Conservation (phyloP, 2,113 vertebrate genomes). For the Eudyptes chrysolophus region DNA sequence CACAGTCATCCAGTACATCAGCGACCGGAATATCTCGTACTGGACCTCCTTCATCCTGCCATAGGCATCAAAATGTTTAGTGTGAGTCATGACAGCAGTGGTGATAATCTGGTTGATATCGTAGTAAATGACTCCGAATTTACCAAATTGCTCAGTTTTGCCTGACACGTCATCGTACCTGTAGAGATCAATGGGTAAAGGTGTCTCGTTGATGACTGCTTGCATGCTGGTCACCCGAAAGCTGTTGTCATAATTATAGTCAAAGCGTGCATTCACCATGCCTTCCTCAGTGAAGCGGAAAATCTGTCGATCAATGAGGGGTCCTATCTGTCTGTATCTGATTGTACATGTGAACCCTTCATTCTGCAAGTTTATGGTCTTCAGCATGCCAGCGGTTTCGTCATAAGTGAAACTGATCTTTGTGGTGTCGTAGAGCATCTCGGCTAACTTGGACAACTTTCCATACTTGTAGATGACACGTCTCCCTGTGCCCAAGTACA, state of each 20-base stretch:
- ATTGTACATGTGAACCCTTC: slow-evolving; percentile 97
- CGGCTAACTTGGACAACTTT: slow-evolving; percentile 89
- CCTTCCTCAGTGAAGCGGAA: slow-evolving; percentile 98
- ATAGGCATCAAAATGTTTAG: slow-evolving; percentile 96
- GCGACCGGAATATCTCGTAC: slow-evolving; percentile 96
- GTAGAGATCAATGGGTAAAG: slow-evolving; percentile 94
- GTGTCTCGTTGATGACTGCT: slow-evolving; percentile 96
- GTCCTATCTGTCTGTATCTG: slow-evolving; percentile 94
- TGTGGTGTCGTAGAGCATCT: slow-evolving; percentile 94
- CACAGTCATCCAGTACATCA: slow-evolving; percentile 99
- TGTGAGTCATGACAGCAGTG: slow-evolving; percentile 98
- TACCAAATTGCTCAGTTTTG: slow-evolving; percentile 97
- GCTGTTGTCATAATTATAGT: slow-evolving; percentile 99
- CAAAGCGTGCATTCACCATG: slow-evolving; percentile 97
- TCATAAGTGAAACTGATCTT: slow-evolving; percentile 93
- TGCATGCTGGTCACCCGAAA: slow-evolving; percentile 99
- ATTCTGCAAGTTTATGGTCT: slow-evolving; percentile 92
- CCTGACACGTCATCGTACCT: slow-evolving; percentile 96
- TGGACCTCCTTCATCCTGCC: slow-evolving; percentile 97
- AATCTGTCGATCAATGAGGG: slow-evolving; percentile 95
- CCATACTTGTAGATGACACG: slow-evolving; percentile 94
- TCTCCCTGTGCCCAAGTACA: slow-evolving; percentile 91
- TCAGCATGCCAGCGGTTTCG: slow-evolving; percentile 92
- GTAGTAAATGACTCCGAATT: slow-evolving; percentile 98
- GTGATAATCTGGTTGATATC: slow-evolving; percentile 99